Conservation (phyloP, 2,888 invertebrate species). For the Hecatera dysodea region DNA sequence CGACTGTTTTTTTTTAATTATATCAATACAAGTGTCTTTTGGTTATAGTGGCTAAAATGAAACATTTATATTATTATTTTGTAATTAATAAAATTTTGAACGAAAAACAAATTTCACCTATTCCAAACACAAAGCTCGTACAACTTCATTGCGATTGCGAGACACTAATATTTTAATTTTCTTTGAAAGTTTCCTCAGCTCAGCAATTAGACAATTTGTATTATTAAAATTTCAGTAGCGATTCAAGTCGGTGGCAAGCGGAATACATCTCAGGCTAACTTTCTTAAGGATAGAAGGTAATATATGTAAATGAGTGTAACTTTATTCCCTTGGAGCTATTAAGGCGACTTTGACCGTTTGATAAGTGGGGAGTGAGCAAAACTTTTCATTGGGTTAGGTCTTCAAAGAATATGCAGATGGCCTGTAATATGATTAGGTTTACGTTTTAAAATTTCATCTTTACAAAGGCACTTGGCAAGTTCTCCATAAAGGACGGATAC, state of each 20-base stretch:
- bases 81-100: no score
- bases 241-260: constrained; percentile 64
- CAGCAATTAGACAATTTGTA: constrained; percentile 65
- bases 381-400: constrained; percentile 74
- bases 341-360: constrained; percentile 86
- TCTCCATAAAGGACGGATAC: constrained; percentile 41
- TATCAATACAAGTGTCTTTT: no score
- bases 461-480: constrained; percentile 34
- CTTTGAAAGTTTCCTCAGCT: constrained; percentile 60
- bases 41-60: neutral
- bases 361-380: constrained; percentile 76
- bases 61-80: neutral
- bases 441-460: constrained; percentile 45
- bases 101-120: constrained; percentile 34
- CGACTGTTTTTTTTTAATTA: no score
- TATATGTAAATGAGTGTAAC: constrained; percentile 87
- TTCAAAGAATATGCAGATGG: constrained; percentile 65
- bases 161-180: constrained; percentile 59
- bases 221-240: constrained; percentile 66
- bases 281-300: constrained; percentile 83
- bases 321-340: constrained; percentile 85
- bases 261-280: constrained; percentile 73
- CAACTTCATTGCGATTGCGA: constrained; percentile 51
- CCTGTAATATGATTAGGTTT: constrained; percentile 48
- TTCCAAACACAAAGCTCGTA: constrained; percentile 39